Evolutionary conservation across 2,888 invertebrate species (phyloP).

Genomic region (Standfussiana lucernea): DNA sequence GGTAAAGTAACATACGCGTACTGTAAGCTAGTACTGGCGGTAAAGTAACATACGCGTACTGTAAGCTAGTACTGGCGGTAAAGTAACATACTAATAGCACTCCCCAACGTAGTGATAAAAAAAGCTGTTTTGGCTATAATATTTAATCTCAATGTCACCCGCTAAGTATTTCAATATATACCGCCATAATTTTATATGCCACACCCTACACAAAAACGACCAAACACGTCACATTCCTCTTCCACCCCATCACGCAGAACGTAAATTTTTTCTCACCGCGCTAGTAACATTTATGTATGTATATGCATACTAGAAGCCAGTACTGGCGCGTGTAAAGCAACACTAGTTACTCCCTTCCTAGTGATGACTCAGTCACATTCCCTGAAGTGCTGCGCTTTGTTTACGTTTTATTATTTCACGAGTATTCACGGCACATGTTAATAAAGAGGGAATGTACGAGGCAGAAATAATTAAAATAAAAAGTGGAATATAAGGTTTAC

Average conservation of each 20-base stretch:
- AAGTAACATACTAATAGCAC: conserved; percentile 25
- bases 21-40: too few species aligned
- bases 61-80: conserved; percentile 6
- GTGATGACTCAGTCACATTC: conserved; percentile 65
- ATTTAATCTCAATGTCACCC: background rate
- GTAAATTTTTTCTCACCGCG: background rate
- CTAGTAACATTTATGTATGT: background rate
- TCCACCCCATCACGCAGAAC: background rate
- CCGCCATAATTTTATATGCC: background rate
- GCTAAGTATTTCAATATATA: background rate
- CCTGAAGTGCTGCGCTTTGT: conserved; percentile 76
- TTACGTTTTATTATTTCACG: conserved; percentile 76
- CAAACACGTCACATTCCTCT: background rate
- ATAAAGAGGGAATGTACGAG: conserved; percentile 74
- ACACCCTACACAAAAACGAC: background rate
- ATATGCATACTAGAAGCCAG: conserved; percentile 9
- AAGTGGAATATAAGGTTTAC: conserved; percentile 61
- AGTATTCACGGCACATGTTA: conserved; percentile 72
- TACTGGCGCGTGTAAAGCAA: conserved; percentile 34
- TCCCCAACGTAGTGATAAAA: conserved; percentile 1
- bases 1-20: conserved; percentile 25
- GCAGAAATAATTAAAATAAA: conserved; percentile 74
- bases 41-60: background rate
- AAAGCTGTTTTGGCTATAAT: background rate
- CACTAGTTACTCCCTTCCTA: conserved; percentile 35